Conservation (phyloP, 2,797 vertebrate species). For the Tolypeutes matacus region DNA sequence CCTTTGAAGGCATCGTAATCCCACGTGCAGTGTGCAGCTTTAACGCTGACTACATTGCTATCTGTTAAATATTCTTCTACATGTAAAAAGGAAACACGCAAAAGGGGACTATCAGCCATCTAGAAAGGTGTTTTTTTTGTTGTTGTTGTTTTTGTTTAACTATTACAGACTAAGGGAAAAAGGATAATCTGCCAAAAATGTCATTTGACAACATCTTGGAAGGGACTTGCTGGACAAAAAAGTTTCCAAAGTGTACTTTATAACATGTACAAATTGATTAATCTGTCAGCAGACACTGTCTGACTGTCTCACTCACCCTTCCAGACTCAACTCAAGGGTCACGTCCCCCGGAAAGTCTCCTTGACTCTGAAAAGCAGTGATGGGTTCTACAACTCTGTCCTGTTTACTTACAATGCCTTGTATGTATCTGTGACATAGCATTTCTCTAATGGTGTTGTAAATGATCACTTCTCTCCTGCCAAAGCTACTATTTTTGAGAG, state of each 20-base stretch:
- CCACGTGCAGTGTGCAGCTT: not conserved
- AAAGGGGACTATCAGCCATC: not conserved
- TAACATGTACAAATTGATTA: not conserved
- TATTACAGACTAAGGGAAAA: constrained; percentile 3
- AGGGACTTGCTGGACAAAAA: not conserved
- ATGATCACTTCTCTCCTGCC: not conserved
- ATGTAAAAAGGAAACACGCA: not conserved
- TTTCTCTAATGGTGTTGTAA: not conserved
- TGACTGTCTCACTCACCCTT: not conserved
- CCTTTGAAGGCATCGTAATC: not conserved
- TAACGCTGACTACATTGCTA: not conserved
- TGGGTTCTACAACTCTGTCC: not conserved
- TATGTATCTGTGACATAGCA: not conserved
- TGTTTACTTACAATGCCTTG: not conserved
- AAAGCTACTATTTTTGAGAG: not conserved
- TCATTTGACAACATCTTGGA: not conserved
- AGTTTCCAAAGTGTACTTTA: not conserved
- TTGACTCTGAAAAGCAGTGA: not conserved
- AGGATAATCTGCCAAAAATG: not conserved
- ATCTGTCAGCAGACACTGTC: not conserved
- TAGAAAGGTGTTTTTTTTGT: not conserved
- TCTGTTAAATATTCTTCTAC: not conserved
- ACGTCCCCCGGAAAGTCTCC: not conserved
- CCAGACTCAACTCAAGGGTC: not conserved
- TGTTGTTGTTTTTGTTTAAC: not conserved